Base-by-base conservation (phyloP, 1,140 invertebrate genomes). In the Trypoxylus dichotomus region DNA sequence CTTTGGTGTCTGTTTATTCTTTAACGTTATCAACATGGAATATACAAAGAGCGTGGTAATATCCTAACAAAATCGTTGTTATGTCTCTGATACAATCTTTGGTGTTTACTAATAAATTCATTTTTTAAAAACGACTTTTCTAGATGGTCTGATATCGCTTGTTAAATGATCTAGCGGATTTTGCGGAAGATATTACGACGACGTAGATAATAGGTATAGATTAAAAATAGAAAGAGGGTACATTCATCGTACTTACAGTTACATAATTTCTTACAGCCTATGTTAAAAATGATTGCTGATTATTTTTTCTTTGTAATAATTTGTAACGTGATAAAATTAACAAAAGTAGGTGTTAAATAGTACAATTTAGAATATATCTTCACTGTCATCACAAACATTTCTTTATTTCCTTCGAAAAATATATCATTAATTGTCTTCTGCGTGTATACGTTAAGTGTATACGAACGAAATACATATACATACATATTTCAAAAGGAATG, bases 51-150 rank as follows among this genome's bases (percentile, higher is more conserved):
- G 0, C 72, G 41, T 10, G 21, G 27, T 8, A 24, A 68, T 3
- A 10, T 68, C 24, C 21, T 13, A 11, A 27, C 60, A 68, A 68
- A 68, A 68, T 68, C 60, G 7, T 27, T 7, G 21, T 68, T 68
- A 29, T 19, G 13, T 27, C n/a, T n/a, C n/a, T n/a, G n/a, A n/a
- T n/a, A n/a, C n/a, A n/a, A 60, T 76, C 75, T 76, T 76, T 76
- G 75, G 75, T 76, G 75, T 76, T 76, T 60, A 29, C 32, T 11
- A 58, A 8, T 37, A 58, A 76, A 74, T 74, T 25, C 37, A 74
- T 74, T 21, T 41, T n/a, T 43, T 25, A 15, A 74, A 7, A 24
- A 71, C 0, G 6, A 25, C 24, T 32, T 71, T 8, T 8, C 32
- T 37, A 37, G 2, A 37, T 37, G 5, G 32, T 37, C 32, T 5